These are phyloP conservation scores for Dallia pectoralis DNA, from an alignment of 2,797 vertebrate genomes.

Conservation along the genomic window DNA sequence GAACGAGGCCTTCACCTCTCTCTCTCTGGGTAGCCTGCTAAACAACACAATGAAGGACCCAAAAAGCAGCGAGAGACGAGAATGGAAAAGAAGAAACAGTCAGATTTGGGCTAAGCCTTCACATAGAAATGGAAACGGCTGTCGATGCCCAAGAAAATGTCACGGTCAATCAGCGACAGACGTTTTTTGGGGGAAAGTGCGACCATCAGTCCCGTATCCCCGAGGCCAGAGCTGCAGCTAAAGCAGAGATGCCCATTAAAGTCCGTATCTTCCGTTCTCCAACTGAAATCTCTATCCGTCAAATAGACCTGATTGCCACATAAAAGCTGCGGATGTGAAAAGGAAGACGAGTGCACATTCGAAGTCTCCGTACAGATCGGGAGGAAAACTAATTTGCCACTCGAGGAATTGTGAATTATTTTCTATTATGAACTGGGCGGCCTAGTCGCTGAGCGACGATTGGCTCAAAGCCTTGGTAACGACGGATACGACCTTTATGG, in stretches of 20 bases:
- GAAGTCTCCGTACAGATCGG: not conserved
- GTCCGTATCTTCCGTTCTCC: constrained; percentile 10
- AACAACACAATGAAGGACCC: constrained; percentile 9
- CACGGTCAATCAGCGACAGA: constrained; percentile 76
- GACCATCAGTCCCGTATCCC: constrained; percentile 74
- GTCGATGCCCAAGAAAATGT: constrained; percentile 81
- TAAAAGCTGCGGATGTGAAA: constrained; percentile 18
- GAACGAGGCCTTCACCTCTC: constrained; percentile 15
- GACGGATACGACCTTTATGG: no score
- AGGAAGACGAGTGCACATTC: constrained; percentile 7
- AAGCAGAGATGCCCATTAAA: constrained; percentile 56
- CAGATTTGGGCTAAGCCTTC: constrained; percentile 29
- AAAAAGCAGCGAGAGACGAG: constrained; percentile 5
- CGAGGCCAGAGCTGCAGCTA: constrained; percentile 62
- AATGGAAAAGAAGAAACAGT: constrained; percentile 17
- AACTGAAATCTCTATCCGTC: constrained; percentile 22
- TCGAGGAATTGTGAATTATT: constrained; percentile 5
- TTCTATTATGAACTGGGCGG: not conserved
- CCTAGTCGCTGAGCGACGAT: no score
- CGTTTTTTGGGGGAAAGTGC: constrained; percentile 72
- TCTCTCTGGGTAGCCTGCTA: constrained; percentile 12
- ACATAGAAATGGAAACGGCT: constrained; percentile 40
- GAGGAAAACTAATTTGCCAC: constrained; percentile 12
- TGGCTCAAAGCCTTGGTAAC: no score
- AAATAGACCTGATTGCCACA: constrained; percentile 23